Conservation (phyloP, 2,113 vertebrate species). For the Gobio gobio region DNA sequence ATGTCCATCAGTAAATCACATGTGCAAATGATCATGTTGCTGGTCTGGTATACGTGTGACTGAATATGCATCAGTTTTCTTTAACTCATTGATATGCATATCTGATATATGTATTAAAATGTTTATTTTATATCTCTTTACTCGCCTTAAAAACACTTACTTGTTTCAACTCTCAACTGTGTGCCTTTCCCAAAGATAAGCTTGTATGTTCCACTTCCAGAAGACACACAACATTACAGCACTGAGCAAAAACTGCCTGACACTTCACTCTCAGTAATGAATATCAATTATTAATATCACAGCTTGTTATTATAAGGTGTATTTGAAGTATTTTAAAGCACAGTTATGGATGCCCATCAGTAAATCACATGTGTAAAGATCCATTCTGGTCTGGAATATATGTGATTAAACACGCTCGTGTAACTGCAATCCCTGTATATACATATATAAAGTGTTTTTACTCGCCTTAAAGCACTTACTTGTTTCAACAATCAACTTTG, state of each 20-base stretch:
- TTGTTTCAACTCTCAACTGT: slow-evolving; percentile 37
- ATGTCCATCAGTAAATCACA: not conserved
- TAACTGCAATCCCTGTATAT: too few species aligned
- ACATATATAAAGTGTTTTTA: too few species aligned
- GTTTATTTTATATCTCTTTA: not conserved
- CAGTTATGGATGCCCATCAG: not conserved
- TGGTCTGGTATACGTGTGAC: not conserved
- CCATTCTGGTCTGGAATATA: too few species aligned
- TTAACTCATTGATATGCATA: too few species aligned
- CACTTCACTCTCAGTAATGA: not conserved
- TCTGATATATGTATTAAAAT: not conserved
- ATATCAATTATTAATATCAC: not conserved
- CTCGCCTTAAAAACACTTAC: slow-evolving; percentile 28
- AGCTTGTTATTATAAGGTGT: not conserved
- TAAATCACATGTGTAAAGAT: too few species aligned
- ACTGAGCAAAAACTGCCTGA: slow-evolving; percentile 35
- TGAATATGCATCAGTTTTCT: not conserved
- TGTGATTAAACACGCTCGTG: too few species aligned
- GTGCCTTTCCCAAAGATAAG: slow-evolving; percentile 51
- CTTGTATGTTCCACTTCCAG: slow-evolving; percentile 27
- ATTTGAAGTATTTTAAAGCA: not conserved
- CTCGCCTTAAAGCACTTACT: not conserved
- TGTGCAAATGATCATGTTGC: not conserved
- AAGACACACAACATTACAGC: slow-evolving; percentile 53
- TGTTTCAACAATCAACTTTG: slow-evolving; percentile 10